Evolutionary conservation across 2,888 invertebrate species (phyloP).

Genomic region (Euzetes globulus): DNA sequence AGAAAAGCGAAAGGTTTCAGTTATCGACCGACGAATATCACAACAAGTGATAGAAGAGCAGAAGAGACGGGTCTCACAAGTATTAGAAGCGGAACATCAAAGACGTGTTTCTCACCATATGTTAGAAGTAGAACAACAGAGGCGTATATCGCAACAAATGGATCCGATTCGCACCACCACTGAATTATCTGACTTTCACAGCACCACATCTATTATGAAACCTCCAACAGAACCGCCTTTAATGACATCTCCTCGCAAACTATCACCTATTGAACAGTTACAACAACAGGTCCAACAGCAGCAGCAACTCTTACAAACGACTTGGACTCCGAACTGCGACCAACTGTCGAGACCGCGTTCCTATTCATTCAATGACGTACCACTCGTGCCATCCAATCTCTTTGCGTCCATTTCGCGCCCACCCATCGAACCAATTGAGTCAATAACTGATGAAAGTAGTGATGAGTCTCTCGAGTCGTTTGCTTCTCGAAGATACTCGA

Average conservation of each 20-base stretch:
- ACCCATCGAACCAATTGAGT: slow-evolving; percentile 10
- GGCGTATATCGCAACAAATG: slow-evolving; percentile 6
- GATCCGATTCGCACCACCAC: not conserved
- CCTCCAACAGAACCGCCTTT: slow-evolving; percentile 16
- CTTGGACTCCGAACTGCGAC: slow-evolving; percentile 29
- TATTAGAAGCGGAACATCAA: not conserved
- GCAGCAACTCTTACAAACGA: slow-evolving; percentile 19
- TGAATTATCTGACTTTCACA: not conserved
- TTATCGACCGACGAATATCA: slow-evolving; percentile 11
- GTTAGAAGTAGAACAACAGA: not conserved
- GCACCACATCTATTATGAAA: not conserved
- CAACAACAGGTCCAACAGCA: slow-evolving; percentile 32
- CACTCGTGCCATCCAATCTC: not conserved
- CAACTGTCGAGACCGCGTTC: slow-evolving; percentile 30
- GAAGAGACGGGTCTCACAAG: slow-evolving; percentile 6
- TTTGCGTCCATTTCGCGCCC: not conserved
- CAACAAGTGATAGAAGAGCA: slow-evolving; percentile 18
- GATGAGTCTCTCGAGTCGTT: slow-evolving; percentile 19
- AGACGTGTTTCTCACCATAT: slow-evolving; percentile 8
- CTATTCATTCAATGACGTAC: slow-evolving; percentile 33
- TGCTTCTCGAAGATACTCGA: slow-evolving; percentile 33
- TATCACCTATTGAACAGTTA: slow-evolving; percentile 19
- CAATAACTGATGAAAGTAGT: slow-evolving; percentile 29
- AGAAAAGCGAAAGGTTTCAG: slow-evolving; percentile 11
- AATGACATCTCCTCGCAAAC: slow-evolving; percentile 3